Base-by-base conservation (phyloP, 2,113 vertebrate genomes). In the Naja naja region DNA sequence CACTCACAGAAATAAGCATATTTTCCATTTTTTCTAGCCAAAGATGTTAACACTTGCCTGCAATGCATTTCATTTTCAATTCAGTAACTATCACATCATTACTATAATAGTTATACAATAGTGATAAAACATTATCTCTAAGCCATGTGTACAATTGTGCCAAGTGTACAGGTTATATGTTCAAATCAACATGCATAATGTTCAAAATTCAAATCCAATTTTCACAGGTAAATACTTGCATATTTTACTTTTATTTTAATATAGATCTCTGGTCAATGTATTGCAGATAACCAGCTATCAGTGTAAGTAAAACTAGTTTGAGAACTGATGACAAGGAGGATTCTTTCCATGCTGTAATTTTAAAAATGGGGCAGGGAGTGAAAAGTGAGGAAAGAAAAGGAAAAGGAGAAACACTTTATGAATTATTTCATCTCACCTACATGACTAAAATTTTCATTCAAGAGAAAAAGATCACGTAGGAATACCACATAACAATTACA, bases 181-280 rank as follows among this genome's bases (percentile, higher is more conserved):
- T 87, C 27, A 92, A 90, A 91, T 56, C 18, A 2, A 2, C 58
- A 1, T 3, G 43, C 23, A n/a, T 5, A 25, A n/a, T 43, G 22
- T 30, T 90, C 27, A 87, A 81, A 88, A 34, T 39, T 30, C 6
- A 74, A 93, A 90, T 93, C 20, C 43, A 56, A 94, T 93, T 56
- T 69, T 91, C 74, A 45, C 89, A 94, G 91, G 95, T 92, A 49
- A 95, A 94, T 93, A 27, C 94, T 88, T 94, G 45, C 93, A 34
- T 54, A 88, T 74, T n/a, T 47, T 88, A 89, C 91, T 54, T 91
- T 93, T 89, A 22, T 90, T 95, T 52, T 94, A 89, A 55, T 90
- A 95, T 87, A 74, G 43, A 34, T 39, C 81, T 22, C 88, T 45
- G 9, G 11, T 49, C 11, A 85, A 90, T n/a, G 49, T 89, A 49